A percentile compares a stretch with the other conserved stretches of the same genome.
Conservation (phyloP, 2,113 vertebrate genomes). For the Saccopteryx bilineata region DNA sequence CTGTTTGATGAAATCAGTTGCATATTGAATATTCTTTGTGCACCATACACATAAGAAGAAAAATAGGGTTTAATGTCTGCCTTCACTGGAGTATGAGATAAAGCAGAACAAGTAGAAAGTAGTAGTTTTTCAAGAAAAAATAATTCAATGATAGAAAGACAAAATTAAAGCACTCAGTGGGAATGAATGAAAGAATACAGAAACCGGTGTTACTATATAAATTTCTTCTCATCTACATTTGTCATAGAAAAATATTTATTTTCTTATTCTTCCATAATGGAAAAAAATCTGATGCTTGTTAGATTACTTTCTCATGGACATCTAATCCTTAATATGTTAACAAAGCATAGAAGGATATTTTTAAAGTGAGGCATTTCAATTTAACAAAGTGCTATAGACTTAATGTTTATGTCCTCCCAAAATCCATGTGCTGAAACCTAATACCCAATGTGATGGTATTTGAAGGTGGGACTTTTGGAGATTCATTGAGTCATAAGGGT, state of each 20-base stretch:
- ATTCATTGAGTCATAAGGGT: not conserved
- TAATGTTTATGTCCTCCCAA: not conserved
- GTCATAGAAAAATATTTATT: not conserved
- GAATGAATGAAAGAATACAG: not conserved
- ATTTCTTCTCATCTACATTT: slow-evolving; percentile 4
- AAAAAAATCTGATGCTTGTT: slow-evolving; percentile 21
- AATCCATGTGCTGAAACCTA: not conserved
- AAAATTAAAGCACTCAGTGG: slow-evolving; percentile 44
- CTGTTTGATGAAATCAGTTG: slow-evolving; percentile 54
- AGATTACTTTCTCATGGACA: slow-evolving; percentile 52
- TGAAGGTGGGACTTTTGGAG: not conserved
- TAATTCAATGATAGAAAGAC: slow-evolving; percentile 30
- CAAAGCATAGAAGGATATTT: slow-evolving; percentile 25
- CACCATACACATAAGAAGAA: not conserved
- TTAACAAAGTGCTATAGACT: slow-evolving; percentile 22
- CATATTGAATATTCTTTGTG: slow-evolving; percentile 60
- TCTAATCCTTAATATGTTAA: slow-evolving; percentile 52
- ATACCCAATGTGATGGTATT: not conserved
- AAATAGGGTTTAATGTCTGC: slow-evolving; percentile 11
- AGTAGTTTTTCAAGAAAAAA: slow-evolving; percentile 15
- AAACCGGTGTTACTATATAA: not conserved
- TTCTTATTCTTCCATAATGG: not conserved
- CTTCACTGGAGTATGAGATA: not conserved
- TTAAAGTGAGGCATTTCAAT: slow-evolving; percentile 43
- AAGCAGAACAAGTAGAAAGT: not conserved